Base-by-base conservation (phyloP, 2,797 vertebrate species). In the Notoglanidium macrostoma region DNA sequence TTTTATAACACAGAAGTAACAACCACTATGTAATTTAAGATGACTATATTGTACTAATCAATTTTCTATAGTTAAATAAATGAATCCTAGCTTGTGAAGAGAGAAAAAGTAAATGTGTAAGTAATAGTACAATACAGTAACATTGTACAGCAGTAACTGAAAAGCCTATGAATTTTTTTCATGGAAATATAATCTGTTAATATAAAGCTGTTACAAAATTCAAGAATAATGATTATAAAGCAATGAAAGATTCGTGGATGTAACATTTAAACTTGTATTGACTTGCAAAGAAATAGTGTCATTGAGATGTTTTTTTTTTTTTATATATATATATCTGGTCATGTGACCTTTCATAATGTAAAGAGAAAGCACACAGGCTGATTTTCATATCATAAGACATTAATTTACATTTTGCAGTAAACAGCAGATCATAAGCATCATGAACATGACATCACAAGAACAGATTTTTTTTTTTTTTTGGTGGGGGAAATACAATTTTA, bases 1-100 rank as follows among this genome's bases (percentile, higher is more conserved):
- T 82, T 82, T 82, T 82, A 82, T 32, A 82, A 82, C 15, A 46
- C 44, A 67, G 44, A 83, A 35, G n/a, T 83, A 9, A 51, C 29
- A 83, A 83, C 3, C 46, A 54, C 9, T 12, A 10, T 26, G 17
- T 67, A 35, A 67, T 51, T 68, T 67, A 49, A 15, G 15, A 67
- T 67, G 9, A 21, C 26, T 29, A 19, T 83, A 35, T 51, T 83
- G 44, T 83, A 68, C 5, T 23, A 23, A 29, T 29, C 26, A 32
- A 80, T 63, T 63, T 81, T 63, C 14, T n/a, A 14, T 4, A 63
- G 2, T 44, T 26, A 81, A 81, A 68, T 68, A n/a, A 83, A 67
- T 67, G 26, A 83, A 68, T 83, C 46, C 7, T 46, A 11, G 46
- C 14, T 54, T 19, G 19, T 83, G n/a, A 35, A 54, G 14, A 68